Percentiles rank a stretch among this genome's conserved stretches.
Conservation (phyloP, 92 coral and sea anemone species). For the Zoanthus sansibaricus region DNA sequence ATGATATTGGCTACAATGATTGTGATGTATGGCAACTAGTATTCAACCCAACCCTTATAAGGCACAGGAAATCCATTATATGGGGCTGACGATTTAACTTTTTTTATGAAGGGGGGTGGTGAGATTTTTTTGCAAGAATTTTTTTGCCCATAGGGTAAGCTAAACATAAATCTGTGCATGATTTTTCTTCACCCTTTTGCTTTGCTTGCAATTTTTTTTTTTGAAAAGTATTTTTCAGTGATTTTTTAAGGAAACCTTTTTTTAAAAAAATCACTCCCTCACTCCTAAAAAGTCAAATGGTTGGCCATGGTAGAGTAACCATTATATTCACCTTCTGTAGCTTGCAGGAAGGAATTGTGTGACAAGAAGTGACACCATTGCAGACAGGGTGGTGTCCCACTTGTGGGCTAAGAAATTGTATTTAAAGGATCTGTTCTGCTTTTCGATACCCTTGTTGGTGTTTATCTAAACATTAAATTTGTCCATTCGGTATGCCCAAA, state of each 20-base stretch:
- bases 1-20: background rate
- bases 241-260: too few species aligned
- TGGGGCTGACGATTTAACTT: too few species aligned
- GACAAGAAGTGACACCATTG: conserved; percentile 49
- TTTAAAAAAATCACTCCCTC: too few species aligned
- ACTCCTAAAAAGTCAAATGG: too few species aligned
- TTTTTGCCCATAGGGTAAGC: too few species aligned
- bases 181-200: too few species aligned
- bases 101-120: too few species aligned
- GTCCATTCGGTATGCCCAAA: conserved; percentile 65
- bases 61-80: background rate
- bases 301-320: too few species aligned
- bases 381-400: conserved; percentile 40
- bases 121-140: too few species aligned
- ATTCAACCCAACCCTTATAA: background rate
- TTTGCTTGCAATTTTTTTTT: too few species aligned
- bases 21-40: background rate
- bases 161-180: too few species aligned
- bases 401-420: conserved; percentile 35
- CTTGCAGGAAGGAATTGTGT: conserved; percentile 52
- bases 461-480: conserved; percentile 51
- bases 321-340: conserved; percentile 40
- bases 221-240: too few species aligned
- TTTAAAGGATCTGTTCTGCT: conserved; percentile 56
- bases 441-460: conserved; percentile 64